Base-by-base conservation (phyloP, 2,888 invertebrate species). In the Saturnia japonica region DNA sequence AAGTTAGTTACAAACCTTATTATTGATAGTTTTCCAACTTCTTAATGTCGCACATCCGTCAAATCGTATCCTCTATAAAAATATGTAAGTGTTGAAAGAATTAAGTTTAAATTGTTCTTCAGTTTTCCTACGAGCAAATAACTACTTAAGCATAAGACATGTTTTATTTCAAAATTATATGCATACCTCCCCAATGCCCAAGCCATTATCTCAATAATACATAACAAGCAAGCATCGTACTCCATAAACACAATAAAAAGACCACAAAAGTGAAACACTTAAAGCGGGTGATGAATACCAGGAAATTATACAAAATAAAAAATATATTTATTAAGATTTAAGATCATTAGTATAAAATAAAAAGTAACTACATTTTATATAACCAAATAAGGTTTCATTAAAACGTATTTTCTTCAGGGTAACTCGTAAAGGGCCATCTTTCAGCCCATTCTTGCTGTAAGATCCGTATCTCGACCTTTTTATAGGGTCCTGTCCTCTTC, bases 381-480 rank as follows among this genome's bases (percentile, higher is more conserved):
- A 45, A 43, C 47, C 47, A 28, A 57, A 67, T 70, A 57, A 28
- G 25, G 57, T 67, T 70, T 67, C 57, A 70, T 70, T 70, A 71
- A 68, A 66, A 25, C 42, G 51, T 43, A 68, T 68, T 60, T 43
- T 54, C 69, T 45, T 25, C 66, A n/a, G 34, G 43, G 66, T 34
- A 71, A 72, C 71, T 64, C 64, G 64, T 40, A 64, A 64, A 64
- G 64, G 64, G 64, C 64, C 64, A 64, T 64, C 72, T 60, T 73
- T 70, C 70, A 45, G 75, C 68, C 72, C 70, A 72, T 74, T 75
- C 72, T 60, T 43, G 43, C 60, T 68, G 28, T 42, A 45, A 72
- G 74, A 74, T 74, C 71, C 69, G 67, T 72, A 76, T 74, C 72
- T 84, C 84, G 86, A 88, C 88, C 87, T 87, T 83, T 88, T 82